Conservation (phyloP, 2,113 vertebrate species). For the Galemys pyrenaicus region DNA sequence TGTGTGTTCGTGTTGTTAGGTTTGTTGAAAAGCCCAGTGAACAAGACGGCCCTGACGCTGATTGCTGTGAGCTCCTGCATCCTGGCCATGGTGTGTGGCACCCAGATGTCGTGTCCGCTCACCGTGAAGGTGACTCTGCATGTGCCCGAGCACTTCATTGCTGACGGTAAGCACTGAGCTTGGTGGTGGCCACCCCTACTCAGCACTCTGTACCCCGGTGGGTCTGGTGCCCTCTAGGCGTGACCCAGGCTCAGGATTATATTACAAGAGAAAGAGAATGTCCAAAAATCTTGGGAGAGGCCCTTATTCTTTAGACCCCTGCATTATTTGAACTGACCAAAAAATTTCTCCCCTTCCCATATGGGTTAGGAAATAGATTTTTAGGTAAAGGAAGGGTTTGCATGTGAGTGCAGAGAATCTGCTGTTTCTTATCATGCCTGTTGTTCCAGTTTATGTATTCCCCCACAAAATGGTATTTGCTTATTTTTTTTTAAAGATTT, state of each 20-base stretch:
- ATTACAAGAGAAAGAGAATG: too few species aligned
- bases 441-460: too few species aligned
- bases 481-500: too few species aligned
- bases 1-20: conserved; percentile 83
- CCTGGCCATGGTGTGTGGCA: conserved; percentile 96
- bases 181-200: neutral
- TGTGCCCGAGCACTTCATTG: conserved; percentile 98
- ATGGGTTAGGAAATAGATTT: neutral
- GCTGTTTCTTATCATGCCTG: neutral
- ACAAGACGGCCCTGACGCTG: conserved; percentile 95
- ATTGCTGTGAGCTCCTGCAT: conserved; percentile 97
- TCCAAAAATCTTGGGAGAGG: neutral
- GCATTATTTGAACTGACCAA: neutral
- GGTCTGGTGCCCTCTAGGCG: neutral
- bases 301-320: neutral
- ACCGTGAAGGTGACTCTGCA: conserved; percentile 98
- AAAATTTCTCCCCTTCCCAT: neutral
- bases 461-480: neutral
- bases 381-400: conserved; percentile 30
- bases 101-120: conserved; percentile 95
- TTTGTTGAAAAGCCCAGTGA: conserved; percentile 94
- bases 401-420: neutral
- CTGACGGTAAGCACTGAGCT: conserved; percentile 92
- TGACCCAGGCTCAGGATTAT: neutral
- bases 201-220: neutral